phyloP scores from a whole-genome alignment of 2,797 vertebrate species.

The Parauchenoglanis punctatus region DNA sequence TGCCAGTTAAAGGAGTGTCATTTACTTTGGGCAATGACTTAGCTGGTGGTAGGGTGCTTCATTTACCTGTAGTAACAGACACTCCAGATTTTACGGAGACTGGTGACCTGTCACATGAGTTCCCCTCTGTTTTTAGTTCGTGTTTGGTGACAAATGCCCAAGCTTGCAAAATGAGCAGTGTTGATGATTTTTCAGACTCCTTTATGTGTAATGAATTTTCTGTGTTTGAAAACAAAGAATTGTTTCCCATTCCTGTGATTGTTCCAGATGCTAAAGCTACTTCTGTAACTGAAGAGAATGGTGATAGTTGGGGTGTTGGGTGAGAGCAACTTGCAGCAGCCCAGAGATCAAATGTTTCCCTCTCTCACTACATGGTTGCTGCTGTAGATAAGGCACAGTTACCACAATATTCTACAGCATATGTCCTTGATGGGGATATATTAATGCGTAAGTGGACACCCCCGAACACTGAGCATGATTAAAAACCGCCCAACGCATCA shows the following conservation, averaged over 20 bases:
- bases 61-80: not conserved
- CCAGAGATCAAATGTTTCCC: too few species aligned
- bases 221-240: not conserved
- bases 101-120: not conserved
- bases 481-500: too few species aligned
- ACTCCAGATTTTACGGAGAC: not conserved
- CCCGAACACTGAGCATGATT: too few species aligned
- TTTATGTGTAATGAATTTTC: not conserved
- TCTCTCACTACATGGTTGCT: too few species aligned
- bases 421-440: too few species aligned
- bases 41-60: not conserved
- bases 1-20: not conserved
- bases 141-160: not conserved
- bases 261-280: not conserved
- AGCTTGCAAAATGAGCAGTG: not conserved
- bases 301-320: too few species aligned
- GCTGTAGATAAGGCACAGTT: too few species aligned
- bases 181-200: not conserved
- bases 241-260: not conserved
- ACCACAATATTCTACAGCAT: too few species aligned
- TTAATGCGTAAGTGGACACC: too few species aligned
- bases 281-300: too few species aligned
- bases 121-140: too few species aligned
- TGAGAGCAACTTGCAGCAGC: too few species aligned
- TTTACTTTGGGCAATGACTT: slow-evolving; percentile 16